phyloP scores from a whole-genome alignment of 1,140 invertebrate species.

The Tetramorium parvispinum region DNA sequence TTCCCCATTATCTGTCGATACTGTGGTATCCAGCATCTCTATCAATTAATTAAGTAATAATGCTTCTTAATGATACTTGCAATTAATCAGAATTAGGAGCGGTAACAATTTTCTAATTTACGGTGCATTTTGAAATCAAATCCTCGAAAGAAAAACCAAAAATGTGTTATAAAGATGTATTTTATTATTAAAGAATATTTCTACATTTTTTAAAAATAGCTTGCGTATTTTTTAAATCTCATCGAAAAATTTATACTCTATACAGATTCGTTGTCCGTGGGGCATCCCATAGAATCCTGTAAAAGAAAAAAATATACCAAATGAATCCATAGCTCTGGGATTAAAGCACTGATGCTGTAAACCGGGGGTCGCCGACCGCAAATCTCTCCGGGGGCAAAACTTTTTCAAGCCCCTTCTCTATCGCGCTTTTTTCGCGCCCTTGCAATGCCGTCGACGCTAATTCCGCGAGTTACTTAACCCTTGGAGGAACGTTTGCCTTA shows the following conservation, averaged over 20 bases:
- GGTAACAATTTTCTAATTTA: not conserved
- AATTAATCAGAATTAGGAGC: not conserved
- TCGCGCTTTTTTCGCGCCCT: constrained; percentile 30
- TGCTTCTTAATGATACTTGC: not conserved
- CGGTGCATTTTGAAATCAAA: not conserved
- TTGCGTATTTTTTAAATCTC: not conserved
- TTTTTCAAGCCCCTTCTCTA: constrained; percentile 60
- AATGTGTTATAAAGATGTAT: not conserved
- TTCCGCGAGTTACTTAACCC: constrained; percentile 53
- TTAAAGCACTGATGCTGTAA: constrained; percentile 97
- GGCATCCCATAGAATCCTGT: not conserved
- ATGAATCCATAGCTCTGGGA: constrained; percentile 94
- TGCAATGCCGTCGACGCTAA: constrained; percentile 42
- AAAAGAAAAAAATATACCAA: constrained; percentile 39
- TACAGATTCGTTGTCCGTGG: not conserved
- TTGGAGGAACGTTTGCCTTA: constrained; percentile 51
- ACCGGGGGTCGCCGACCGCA: constrained; percentile 95
- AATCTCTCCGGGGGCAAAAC: constrained; percentile 90
- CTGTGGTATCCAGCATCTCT: not conserved
- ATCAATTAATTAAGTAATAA: not conserved
- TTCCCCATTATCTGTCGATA: not conserved
- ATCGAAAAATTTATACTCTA: not conserved
- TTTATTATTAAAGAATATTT: constrained; percentile 2
- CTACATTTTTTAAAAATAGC: not conserved
- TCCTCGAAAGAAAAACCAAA: not conserved